Base-by-base conservation (phyloP, 2,888 invertebrate genomes). In the Drosophila kanekoi region DNA sequence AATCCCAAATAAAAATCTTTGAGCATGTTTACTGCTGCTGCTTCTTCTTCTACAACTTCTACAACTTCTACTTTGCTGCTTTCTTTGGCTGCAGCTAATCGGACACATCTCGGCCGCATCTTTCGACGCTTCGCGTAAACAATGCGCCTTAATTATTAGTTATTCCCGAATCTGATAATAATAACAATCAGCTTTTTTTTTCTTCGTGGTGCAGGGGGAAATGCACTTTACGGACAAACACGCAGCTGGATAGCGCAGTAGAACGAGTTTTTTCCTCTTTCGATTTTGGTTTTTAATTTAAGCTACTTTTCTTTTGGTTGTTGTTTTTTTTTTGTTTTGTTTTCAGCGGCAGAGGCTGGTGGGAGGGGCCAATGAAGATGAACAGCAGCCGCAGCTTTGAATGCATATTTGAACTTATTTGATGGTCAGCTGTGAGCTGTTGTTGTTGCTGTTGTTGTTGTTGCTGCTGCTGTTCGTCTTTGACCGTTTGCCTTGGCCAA, bases 61-160 rank as follows among this genome's bases (percentile, higher is more conserved):
- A 16, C 20, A 14, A 28, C 5, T 44, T 41, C 41, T 52, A 2
- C 18, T 44, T 33, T 62, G 49, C 63, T 62, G 66, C 72, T 67
- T 72, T 72, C 67, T 53, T 32, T 20, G 43, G 35, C 54, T 47
- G 51, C 57, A 47, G 66, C 74, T 66, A 52, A 16, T 65, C 58
- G 63, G 40, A 11, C 11, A 37, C 32, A 23, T 49, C 52, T 48
- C 35, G 52, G 51, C 38, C 32, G 44, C 69, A 63, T 70, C 65
- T 74, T 74, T 75, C 75, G 61, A 51, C 54, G 75, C 61, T 60
- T 44, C 41, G 57, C 37, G 57, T 56, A 76, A 79, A 82, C 85
- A 81, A 81, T 81, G 82, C 64, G 66, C 75, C 85, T 82, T 81
- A 81, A 81, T 81, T 81, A 81, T 79, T 82, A 85, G 74, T 82